Conservation (phyloP, 2,888 invertebrate species). For the Lasioglossum marginatum region DNA sequence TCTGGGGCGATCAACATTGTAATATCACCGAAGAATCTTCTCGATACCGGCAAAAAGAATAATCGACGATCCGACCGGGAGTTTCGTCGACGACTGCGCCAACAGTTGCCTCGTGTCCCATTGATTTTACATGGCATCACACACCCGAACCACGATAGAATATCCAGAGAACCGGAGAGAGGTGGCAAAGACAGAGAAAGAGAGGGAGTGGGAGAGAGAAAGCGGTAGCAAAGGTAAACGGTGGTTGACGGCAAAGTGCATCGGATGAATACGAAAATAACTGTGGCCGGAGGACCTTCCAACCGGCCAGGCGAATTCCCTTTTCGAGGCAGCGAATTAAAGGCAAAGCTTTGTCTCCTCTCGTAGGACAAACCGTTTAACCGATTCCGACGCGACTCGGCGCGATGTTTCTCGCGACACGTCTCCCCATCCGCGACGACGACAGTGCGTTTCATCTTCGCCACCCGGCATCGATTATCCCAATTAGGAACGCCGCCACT, state of each 20-base stretch:
- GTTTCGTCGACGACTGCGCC: neutral
- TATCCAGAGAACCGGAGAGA: neutral
- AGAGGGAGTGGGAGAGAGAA: neutral
- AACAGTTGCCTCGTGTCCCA: slow-evolving; percentile 4
- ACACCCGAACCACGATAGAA: neutral
- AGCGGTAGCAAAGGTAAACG: slow-evolving; percentile 11
- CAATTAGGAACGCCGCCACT: slow-evolving; percentile 5
- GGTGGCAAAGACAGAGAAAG: slow-evolving; percentile 9
- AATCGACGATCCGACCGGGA: neutral
- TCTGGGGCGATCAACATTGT: neutral
- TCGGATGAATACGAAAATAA: slow-evolving; percentile 46
- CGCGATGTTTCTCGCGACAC: slow-evolving; percentile 2
- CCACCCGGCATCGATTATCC: slow-evolving; percentile 7
- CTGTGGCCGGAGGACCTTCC: neutral
- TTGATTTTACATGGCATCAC: slow-evolving; percentile 10
- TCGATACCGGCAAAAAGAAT: neutral
- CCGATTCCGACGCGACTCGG: neutral
- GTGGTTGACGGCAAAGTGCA: slow-evolving; percentile 31
- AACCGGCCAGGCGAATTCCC: slow-evolving; percentile 14
- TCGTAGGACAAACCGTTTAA: slow-evolving; percentile 23
- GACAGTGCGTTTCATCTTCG: slow-evolving; percentile 13
- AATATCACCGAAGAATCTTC: neutral
- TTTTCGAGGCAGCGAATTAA: slow-evolving; percentile 30
- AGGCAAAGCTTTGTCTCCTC: slow-evolving; percentile 26
- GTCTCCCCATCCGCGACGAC: neutral